Conservation (phyloP, 2,797 vertebrate genomes). For the Schizothorax lantsangensis region DNA sequence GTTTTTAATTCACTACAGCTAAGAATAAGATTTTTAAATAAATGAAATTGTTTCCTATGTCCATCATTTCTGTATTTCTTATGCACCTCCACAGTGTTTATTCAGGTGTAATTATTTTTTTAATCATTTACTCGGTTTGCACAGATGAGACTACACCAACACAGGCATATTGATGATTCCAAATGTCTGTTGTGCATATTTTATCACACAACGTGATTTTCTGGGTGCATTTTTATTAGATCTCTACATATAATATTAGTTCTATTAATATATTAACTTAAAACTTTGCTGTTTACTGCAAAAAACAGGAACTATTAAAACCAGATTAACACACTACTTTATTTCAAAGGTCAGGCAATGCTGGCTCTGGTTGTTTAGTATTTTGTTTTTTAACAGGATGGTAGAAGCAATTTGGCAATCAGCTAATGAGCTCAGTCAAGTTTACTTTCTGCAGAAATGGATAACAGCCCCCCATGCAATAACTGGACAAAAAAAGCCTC, state of each 20-base stretch:
- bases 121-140: neutral
- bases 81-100: slow-evolving; percentile 8
- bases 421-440: slow-evolving; percentile 7
- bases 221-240: slow-evolving; percentile 7
- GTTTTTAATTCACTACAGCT: neutral
- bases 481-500: neutral
- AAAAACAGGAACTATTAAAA: slow-evolving; percentile 1
- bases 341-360: slow-evolving; percentile 16
- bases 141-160: slow-evolving; percentile 13
- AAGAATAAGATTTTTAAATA: neutral
- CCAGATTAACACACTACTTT: slow-evolving; percentile 2
- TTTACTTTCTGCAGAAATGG: slow-evolving; percentile 6
- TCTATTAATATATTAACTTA: neutral
- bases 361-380: neutral
- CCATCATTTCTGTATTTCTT: neutral
- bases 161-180: neutral
- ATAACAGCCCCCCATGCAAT: neutral
- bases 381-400: slow-evolving; percentile 18
- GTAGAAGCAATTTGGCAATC: slow-evolving; percentile 12
- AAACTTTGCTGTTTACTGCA: neutral
- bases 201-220: slow-evolving; percentile 1
- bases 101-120: slow-evolving; percentile 8
- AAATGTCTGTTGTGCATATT: slow-evolving; percentile 19
- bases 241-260: neutral
- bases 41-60: neutral